These are phyloP conservation scores for Gallinago nigripennis DNA, from an alignment of 2,797 vertebrate species.

Conservation along the genomic window DNA sequence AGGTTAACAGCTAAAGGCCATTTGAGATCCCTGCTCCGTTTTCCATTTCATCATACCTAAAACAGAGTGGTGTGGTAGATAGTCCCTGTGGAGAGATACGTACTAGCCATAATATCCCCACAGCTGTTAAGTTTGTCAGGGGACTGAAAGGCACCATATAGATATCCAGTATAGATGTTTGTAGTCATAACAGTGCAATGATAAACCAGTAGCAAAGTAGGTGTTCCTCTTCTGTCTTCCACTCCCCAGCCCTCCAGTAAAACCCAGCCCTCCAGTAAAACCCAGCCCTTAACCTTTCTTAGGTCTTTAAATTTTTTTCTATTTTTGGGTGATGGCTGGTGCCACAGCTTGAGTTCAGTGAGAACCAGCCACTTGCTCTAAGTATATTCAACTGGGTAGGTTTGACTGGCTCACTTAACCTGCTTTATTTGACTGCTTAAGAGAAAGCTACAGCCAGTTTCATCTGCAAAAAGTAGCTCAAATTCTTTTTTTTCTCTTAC, in stretches of 20 bases:
- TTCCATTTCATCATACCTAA: not conserved
- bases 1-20: not conserved
- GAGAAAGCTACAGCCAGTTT: not conserved
- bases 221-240: not conserved
- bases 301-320: not conserved
- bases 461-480: not conserved
- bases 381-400: not conserved
- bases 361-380: accelerated
- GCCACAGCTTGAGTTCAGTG: not conserved
- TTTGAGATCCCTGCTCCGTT: not conserved
- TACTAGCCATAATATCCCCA: not conserved
- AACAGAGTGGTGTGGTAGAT: not conserved
- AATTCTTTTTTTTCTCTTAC: not conserved
- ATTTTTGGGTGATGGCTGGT: not conserved
- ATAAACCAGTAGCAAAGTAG: not conserved
- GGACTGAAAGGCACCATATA: not conserved
- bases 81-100: not conserved
- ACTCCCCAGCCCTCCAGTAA: not conserved
- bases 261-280: accelerated
- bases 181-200: not conserved
- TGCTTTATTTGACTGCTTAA: not conserved
- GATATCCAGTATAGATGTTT: not conserved
- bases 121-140: not conserved
- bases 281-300: not conserved
- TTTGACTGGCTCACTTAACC: not conserved